Base-by-base conservation (phyloP, 1,140 invertebrate species). In the Kradibia gibbosae region DNA sequence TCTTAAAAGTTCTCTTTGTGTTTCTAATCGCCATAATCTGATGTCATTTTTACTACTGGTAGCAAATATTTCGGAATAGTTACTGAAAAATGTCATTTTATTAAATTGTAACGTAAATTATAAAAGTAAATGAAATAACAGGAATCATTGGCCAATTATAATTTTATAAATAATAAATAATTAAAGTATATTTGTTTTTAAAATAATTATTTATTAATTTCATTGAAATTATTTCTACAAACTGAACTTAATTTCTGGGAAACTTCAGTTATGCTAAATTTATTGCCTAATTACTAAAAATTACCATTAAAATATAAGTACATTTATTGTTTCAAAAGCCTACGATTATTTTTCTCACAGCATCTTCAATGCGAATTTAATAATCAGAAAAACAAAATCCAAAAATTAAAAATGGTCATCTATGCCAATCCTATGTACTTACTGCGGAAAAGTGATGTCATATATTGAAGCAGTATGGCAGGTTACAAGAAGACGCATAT, bases 1-100 rank as follows among this genome's bases (percentile, higher is more conserved):
- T 50, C 97, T 92, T 0, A 97, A 92, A 72, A 97, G 89, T 92
- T 98, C 97, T 86, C 94, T 94, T 80, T 94, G 94, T 0, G 94
- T 94, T 36, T 92, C 90, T 34, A 95, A 90, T 83, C 95, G 94
- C 97, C 97, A 99, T 34, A 98, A 93, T 82, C 97, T 93, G 34
- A 98, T 95, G 84, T 96, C 95, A 87, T 98, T 94, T 86, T 94
- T 93, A 78, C 96, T 95, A 71, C 94, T 95, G 0, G 97, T 97
- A 34, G 96, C 95, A 91, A 98, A 98, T 81, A 98, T 94, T 77
- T 96, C 94, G 0, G 95, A 95, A 90, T 94, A 95, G 78, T 94
- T 92, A 60, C 95, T 96, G 83, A 79, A 78, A 55, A 31, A 57
- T 62, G 28, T 31, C 1, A 48, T 48, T 45, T 28, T 48, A 28